Evolutionary conservation across 2,797 vertebrate genomes (phyloP).

Genomic region (Tapirus indicus): DNA sequence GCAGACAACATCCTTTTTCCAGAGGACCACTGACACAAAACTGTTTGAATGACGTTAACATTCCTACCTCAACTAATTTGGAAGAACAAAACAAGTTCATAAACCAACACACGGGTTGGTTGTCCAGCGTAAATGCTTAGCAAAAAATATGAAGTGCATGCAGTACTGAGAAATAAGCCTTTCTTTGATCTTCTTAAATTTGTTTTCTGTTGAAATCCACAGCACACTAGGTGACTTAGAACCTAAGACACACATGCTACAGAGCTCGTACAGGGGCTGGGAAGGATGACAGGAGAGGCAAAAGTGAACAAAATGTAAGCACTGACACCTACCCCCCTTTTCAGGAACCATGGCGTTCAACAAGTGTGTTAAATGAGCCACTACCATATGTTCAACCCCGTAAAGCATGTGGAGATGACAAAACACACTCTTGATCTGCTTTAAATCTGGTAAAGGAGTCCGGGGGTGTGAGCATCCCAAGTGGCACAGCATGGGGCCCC

Average conservation of each 20-base stretch:
- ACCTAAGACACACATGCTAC: background rate
- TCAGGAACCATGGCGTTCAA: slow-evolving; percentile 59
- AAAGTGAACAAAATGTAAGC: slow-evolving; percentile 56
- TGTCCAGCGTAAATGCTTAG: slow-evolving; percentile 16
- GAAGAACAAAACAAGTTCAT: slow-evolving; percentile 18
- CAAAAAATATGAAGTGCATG: background rate
- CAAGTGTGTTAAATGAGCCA: slow-evolving; percentile 78
- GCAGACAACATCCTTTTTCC: background rate
- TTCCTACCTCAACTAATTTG: background rate
- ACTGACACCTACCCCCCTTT: background rate
- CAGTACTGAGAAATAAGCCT: background rate
- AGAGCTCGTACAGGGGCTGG: background rate
- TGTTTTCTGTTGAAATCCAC: slow-evolving; percentile 22
- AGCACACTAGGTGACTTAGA: slow-evolving; percentile 4
- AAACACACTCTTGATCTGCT: slow-evolving; percentile 77
- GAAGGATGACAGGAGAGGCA: slow-evolving; percentile 42
- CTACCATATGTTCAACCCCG: slow-evolving; percentile 73
- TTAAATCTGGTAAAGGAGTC: slow-evolving; percentile 71
- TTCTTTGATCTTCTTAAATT: background rate
- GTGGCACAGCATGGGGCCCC: slow-evolving; percentile 46
- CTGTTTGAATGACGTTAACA: background rate
- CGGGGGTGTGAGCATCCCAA: slow-evolving; percentile 69
- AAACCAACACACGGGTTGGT: background rate
- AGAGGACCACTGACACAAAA: background rate
- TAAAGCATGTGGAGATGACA: slow-evolving; percentile 75